Conservation (phyloP, 2,888 invertebrate species). For the Cephus pulcher region DNA sequence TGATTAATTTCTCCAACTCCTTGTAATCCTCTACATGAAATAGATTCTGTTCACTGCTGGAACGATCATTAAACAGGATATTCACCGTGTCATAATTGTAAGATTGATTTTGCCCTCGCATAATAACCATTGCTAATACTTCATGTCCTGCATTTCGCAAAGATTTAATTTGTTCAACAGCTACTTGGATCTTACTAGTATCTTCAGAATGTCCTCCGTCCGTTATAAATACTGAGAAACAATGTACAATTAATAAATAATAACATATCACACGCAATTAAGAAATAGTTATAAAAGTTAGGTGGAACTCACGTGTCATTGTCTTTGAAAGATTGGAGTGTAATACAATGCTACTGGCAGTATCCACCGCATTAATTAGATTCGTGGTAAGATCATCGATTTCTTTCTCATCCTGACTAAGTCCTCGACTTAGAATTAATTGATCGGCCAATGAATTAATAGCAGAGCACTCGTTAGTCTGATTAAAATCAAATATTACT, state of each 20-base stretch:
- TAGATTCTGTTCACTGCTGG: slow-evolving; percentile 4
- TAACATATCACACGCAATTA: too few relatives aligned
- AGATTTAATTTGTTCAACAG: background rate
- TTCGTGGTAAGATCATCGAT: background rate
- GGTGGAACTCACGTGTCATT: too few relatives aligned
- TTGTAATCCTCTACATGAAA: slow-evolving; percentile 6
- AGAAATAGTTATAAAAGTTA: too few relatives aligned
- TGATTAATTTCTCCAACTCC: background rate
- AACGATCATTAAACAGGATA: slow-evolving; percentile 3
- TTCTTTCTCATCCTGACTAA: background rate
- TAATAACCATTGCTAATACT: slow-evolving; percentile 4
- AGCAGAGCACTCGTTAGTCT: slow-evolving; percentile 15
- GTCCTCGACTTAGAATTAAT: slow-evolving; percentile 16
- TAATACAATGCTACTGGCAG: slow-evolving; percentile 9
- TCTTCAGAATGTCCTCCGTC: slow-evolving; percentile 12
- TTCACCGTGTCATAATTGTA: background rate
- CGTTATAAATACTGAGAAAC: slow-evolving; percentile 16
- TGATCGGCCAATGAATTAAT: slow-evolving; percentile 3
- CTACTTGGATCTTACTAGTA: background rate
- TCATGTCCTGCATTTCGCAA: slow-evolving; percentile 8
- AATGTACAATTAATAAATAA: too few relatives aligned
- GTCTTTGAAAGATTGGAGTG: slow-evolving; percentile 6
- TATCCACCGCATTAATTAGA: slow-evolving; percentile 9
- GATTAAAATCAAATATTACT: slow-evolving; percentile 14
- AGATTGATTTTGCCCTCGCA: background rate